Base-by-base conservation (phyloP, 1,140 invertebrate species). In the Thaumatotibia leucotreta region DNA sequence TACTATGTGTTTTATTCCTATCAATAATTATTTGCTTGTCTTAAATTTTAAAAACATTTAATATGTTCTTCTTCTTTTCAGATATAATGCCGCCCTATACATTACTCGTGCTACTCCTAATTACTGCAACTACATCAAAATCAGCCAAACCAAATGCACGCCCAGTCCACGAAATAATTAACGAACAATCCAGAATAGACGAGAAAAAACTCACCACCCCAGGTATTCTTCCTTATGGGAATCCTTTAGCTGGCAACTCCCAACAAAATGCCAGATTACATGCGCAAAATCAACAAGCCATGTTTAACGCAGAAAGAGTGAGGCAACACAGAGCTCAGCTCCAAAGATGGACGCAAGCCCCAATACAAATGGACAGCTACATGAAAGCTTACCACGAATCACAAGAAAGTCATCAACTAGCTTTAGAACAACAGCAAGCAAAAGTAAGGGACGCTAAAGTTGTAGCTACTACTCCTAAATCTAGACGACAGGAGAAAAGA, bases 381-480 rank as follows among this genome's bases (percentile, higher is more conserved):
- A 86, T 92, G 82, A 86, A 82, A 84, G 86, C 89, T 4, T 90
- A 91, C 50, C 86, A 88, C 11, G 89, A 91, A 61, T 83, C 83
- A 9, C 89, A 91, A 69, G 91, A 92, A 69, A 85, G 70, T 50
- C 88, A 90, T 66, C 91, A 91, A 49, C 64, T 86, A 24, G 89
- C 83, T 17, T 33, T 88, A 45, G 91, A 92, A 79, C 77, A 82
- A 61, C 84, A 87, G 73, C 86, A 91, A 63, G 62, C 82, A 0
- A 75, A 79, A 4, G 61, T 74, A 67, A 70, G 73, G 65, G 80
- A 86, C 9, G 76, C 67, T 24, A 63, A 61, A 27, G 14, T 17
- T 1, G 27, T 29, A 14, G n/a, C 54, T 58, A 33, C 66, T 10
- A 50, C 29, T 22, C 45, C 52, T 32, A 67, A 29, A 67, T 8